These are phyloP conservation scores for Phodopus roborovskii DNA, from an alignment of 2,113 vertebrate species.

Conservation along the genomic window DNA sequence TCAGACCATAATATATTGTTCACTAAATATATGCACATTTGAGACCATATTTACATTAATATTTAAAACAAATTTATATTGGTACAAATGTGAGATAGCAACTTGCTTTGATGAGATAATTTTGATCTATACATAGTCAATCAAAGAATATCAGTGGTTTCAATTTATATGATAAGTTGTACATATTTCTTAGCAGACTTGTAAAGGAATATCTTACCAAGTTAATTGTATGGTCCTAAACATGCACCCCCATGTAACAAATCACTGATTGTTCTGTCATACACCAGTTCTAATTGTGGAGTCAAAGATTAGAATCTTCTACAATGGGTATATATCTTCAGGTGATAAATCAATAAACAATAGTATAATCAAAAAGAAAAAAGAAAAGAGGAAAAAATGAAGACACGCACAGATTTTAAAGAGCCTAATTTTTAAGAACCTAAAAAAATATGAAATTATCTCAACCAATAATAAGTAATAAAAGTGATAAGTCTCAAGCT, in stretches of 20 bases:
- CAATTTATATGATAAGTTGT: not conserved
- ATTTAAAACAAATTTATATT: too few species aligned
- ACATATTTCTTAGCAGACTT: not conserved
- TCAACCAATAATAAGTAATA: not conserved
- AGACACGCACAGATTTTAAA: too few species aligned
- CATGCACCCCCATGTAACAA: not conserved
- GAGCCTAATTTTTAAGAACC: too few species aligned
- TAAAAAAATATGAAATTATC: not conserved
- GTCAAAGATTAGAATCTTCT: not conserved
- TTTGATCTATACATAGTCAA: not conserved
- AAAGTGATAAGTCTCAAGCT: not conserved
- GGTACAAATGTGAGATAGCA: not conserved
- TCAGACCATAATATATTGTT: too few species aligned
- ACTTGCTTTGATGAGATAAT: not conserved
- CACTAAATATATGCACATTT: too few species aligned
- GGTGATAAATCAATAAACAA: too few species aligned
- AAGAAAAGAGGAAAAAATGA: too few species aligned
- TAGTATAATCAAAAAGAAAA: too few species aligned
- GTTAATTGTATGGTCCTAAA: not conserved
- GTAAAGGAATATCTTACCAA: not conserved
- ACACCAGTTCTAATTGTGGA: not conserved
- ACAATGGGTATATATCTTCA: not conserved
- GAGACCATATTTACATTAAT: too few species aligned
- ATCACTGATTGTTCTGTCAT: not conserved
- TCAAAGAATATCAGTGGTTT: not conserved